Percentiles rank a stretch among this genome's conserved stretches.
These are phyloP conservation scores for Hypocryptadius cinnamomeus DNA, from an alignment of 2,113 vertebrate genomes.

Conservation along the genomic window DNA sequence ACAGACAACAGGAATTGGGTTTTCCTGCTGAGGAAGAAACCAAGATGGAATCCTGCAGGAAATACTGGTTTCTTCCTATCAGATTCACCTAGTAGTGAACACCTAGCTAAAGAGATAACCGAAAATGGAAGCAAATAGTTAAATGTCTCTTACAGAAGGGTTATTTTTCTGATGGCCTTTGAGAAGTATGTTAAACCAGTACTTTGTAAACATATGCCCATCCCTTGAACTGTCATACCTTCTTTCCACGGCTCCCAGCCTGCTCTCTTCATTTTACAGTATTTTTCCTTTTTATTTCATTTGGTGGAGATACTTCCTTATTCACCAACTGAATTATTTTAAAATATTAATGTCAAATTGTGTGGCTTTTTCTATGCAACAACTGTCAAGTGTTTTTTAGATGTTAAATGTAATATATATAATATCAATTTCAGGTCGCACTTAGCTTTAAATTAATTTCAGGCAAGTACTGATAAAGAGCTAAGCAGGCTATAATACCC, in stretches of 20 bases:
- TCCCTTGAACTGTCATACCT: neutral
- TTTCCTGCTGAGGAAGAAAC: neutral
- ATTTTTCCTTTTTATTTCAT: neutral
- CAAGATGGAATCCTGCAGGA: neutral
- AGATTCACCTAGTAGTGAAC: neutral
- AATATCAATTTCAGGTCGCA: neutral
- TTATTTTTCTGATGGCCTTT: neutral
- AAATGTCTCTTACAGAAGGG: neutral
- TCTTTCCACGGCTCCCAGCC: neutral
- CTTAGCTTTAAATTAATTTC: neutral
- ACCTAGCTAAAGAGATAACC: neutral
- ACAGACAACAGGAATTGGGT: neutral
- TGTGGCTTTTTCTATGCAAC: neutral
- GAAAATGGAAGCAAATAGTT: neutral
- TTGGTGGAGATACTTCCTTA: neutral
- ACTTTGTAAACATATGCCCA: neutral
- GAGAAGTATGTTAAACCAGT: neutral
- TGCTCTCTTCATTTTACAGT: neutral
- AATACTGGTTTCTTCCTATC: neutral
- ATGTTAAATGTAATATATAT: neutral
- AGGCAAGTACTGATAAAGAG: neutral
- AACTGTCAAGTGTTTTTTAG: neutral
- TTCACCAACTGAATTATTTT: neutral
- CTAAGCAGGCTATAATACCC: neutral
- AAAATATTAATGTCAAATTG: neutral